These are phyloP conservation scores for Gymnarchus niloticus DNA, from an alignment of 2,113 vertebrate species.

Conservation along the genomic window DNA sequence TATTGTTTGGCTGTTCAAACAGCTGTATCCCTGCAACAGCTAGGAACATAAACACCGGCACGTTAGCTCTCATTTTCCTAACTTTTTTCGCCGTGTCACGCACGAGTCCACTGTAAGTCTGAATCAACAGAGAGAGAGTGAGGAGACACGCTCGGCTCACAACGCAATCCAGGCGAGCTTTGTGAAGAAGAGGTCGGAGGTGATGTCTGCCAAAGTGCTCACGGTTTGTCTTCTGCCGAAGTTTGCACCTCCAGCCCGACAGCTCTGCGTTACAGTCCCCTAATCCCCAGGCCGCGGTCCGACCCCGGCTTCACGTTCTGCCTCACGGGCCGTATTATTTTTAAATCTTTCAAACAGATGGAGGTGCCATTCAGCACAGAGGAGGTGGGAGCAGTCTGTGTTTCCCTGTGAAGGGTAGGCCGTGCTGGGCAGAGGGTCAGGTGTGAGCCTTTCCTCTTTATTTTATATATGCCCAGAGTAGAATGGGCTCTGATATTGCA, in stretches of 20 bases:
- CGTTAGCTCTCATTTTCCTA: constrained; percentile 25
- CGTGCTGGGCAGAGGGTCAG: constrained; percentile 18
- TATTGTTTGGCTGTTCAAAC: constrained; percentile 30
- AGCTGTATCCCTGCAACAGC: not conserved
- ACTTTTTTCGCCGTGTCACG: not conserved
- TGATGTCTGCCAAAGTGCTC: not conserved
- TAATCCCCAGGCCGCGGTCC: constrained; percentile 21
- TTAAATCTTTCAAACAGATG: constrained; percentile 50
- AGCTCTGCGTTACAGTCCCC: not conserved
- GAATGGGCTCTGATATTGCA: too few relatives aligned
- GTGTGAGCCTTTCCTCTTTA: not conserved
- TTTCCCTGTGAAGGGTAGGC: constrained; percentile 41
- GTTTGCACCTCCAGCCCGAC: constrained; percentile 13
- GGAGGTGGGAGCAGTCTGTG: constrained; percentile 34
- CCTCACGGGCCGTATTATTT: constrained; percentile 31
- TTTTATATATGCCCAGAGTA: too few relatives aligned
- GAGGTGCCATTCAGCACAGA: constrained; percentile 53
- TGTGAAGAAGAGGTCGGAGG: not conserved
- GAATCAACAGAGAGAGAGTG: not conserved
- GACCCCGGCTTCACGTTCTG: constrained; percentile 48
- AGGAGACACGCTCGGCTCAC: not conserved
- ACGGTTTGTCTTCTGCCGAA: constrained; percentile 35
- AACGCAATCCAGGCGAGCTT: not conserved
- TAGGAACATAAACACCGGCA: not conserved
- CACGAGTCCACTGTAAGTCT: not conserved